These are phyloP conservation scores for Mus spicilegus DNA, from an alignment of 2,113 vertebrate genomes.

Conservation along the genomic window DNA sequence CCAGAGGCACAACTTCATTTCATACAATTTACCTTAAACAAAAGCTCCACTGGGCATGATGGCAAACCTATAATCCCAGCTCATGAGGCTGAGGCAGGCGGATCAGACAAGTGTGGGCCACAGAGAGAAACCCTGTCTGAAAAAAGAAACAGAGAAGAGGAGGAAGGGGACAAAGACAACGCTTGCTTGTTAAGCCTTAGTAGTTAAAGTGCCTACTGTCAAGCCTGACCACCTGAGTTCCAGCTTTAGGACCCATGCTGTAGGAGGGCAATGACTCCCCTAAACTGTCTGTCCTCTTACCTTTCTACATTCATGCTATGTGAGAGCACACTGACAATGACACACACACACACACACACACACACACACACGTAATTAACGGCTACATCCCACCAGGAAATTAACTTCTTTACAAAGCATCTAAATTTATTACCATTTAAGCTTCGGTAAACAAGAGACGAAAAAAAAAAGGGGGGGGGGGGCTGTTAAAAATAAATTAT, in stretches of 20 bases:
- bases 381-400: constrained; percentile 28
- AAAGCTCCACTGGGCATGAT: neutral
- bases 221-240: neutral
- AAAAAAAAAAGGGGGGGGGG: neutral
- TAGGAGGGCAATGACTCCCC: neutral
- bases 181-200: neutral
- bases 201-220: neutral
- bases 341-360: neutral
- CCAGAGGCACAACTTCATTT: neutral
- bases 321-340: neutral
- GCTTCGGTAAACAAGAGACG: constrained; percentile 11
- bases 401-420: constrained; percentile 22
- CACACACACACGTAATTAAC: neutral
- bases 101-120: neutral
- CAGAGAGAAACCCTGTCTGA: neutral
- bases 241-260: neutral
- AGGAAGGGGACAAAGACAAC: neutral
- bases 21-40: constrained; percentile 40
- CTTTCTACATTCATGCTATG: neutral
- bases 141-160: neutral
- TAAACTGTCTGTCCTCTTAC: neutral
- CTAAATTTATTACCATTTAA: constrained; percentile 31
- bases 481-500: neutral
- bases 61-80: neutral
- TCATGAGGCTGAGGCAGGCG: neutral